These are phyloP conservation scores for Leptogaster cylindrica DNA, from an alignment of 2,888 invertebrate species.

Conservation along the genomic window DNA sequence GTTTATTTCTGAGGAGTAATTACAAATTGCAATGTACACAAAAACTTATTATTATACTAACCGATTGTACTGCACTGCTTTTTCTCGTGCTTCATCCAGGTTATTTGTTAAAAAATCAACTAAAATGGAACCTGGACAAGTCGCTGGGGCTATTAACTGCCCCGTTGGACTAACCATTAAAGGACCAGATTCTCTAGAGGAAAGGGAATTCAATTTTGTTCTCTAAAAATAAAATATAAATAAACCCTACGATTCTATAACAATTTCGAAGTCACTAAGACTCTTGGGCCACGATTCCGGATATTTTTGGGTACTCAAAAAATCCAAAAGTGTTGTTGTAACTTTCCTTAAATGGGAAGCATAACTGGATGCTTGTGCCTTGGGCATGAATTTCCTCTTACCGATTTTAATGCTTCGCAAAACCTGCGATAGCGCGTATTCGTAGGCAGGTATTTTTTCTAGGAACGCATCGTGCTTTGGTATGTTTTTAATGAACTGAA, in stretches of 20 bases:
- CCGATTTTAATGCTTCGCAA: conserved; percentile 83
- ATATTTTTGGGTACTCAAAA: conserved; percentile 69
- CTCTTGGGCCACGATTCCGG: conserved; percentile 76
- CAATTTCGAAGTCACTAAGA: conserved; percentile 78
- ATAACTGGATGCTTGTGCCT: conserved; percentile 85
- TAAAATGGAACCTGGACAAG: conserved; percentile 85
- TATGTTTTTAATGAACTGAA: conserved; percentile 82
- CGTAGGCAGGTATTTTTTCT: conserved; percentile 79
- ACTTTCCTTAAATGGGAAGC: conserved; percentile 82
- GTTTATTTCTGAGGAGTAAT: conserved; percentile 71
- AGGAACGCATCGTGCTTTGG: conserved; percentile 76
- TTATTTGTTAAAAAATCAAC: conserved; percentile 83
- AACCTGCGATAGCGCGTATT: conserved; percentile 82
- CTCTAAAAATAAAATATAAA: conserved; percentile 53
- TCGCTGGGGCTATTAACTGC: conserved; percentile 90
- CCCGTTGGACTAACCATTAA: conserved; percentile 93
- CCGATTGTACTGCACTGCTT: conserved; percentile 78
- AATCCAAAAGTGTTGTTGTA: conserved; percentile 84
- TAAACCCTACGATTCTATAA: conserved; percentile 82
- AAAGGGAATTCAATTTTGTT: no score
- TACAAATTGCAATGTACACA: neutral
- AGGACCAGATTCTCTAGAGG: conserved; percentile 94
- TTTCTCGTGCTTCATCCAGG: conserved; percentile 74
- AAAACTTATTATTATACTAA: conserved; percentile 60
- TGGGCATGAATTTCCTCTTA: conserved; percentile 89